Percentiles rank a stretch among this genome's conserved stretches.
These are phyloP conservation scores for Lutjanus campechanus DNA, from an alignment of 2,797 vertebrate species.

Conservation along the genomic window DNA sequence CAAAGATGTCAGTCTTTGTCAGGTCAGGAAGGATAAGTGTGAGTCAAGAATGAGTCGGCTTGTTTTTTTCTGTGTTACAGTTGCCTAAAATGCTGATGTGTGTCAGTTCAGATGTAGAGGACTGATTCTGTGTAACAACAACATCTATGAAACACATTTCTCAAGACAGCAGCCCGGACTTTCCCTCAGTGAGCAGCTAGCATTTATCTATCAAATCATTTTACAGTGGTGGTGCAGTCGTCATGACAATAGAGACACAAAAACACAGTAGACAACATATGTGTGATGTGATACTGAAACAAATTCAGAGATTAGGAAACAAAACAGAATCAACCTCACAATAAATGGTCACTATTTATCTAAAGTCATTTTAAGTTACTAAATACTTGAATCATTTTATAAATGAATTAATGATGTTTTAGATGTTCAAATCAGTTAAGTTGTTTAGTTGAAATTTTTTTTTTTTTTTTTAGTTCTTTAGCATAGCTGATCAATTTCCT, in stretches of 20 bases:
- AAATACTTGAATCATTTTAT: too few species aligned
- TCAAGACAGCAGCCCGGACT: not conserved
- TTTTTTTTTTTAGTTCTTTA: too few species aligned
- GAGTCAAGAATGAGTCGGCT: not conserved
- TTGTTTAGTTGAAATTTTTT: too few species aligned
- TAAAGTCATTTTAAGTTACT: not conserved
- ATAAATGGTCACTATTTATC: not conserved
- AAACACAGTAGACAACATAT: slow-evolving; percentile 11
- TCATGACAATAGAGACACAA: slow-evolving; percentile 7
- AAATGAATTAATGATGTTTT: too few species aligned
- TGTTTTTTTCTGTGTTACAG: not conserved
- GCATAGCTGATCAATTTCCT: not conserved
- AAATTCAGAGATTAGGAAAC: not conserved
- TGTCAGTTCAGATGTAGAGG: not conserved
- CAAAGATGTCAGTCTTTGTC: too few species aligned
- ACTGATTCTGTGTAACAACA: not conserved
- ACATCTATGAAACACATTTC: not conserved
- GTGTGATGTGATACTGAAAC: slow-evolving; percentile 12
- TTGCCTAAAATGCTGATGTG: not conserved
- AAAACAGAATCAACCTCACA: not conserved
- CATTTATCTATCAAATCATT: not conserved
- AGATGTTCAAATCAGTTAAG: too few species aligned
- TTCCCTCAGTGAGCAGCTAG: not conserved
- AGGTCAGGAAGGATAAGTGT: too few species aligned
- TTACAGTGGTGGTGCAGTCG: not conserved